Evolutionary conservation across 1,140 invertebrate genomes (phyloP).

Genomic region (Drosophila azteca): DNA sequence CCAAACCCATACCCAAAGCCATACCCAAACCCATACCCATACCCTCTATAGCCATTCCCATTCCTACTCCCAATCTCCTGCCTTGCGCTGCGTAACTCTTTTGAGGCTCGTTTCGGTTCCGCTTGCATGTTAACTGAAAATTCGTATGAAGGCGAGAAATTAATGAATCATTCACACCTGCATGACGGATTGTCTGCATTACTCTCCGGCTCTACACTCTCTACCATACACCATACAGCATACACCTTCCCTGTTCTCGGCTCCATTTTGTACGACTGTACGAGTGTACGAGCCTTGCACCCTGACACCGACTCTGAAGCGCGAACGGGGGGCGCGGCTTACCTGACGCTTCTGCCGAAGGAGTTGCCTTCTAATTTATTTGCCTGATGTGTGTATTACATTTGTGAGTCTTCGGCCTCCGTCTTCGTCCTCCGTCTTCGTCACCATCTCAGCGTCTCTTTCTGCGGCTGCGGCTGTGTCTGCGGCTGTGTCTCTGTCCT

Average conservation of each 20-base stretch:
- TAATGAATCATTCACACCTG: constrained; percentile 84
- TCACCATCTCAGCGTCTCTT: not conserved
- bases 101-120: constrained; percentile 78
- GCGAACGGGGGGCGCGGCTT: constrained; percentile 57
- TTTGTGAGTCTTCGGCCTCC: constrained; percentile 40
- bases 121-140: constrained; percentile 83
- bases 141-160: constrained; percentile 83
- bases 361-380: constrained; percentile 83
- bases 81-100: constrained; percentile 68
- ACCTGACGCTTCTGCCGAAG: constrained; percentile 75
- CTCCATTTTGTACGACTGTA: constrained; percentile 47
- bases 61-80: constrained; percentile 16
- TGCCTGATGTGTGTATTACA: constrained; percentile 82
- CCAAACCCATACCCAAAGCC: constrained; percentile 25
- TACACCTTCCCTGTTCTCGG: constrained; percentile 8
- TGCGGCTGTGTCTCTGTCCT: constrained; percentile 13
- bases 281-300: constrained; percentile 1
- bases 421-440: constrained; percentile 5
- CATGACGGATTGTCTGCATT: constrained; percentile 83
- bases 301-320: constrained; percentile 3
- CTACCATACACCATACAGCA: not conserved
- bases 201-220: constrained; percentile 46
- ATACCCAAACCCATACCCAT: constrained; percentile 3
- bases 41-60: constrained; percentile 1
- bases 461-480: not conserved